Conservation (phyloP, 2,797 vertebrate species). For the Falco biarmicus region DNA sequence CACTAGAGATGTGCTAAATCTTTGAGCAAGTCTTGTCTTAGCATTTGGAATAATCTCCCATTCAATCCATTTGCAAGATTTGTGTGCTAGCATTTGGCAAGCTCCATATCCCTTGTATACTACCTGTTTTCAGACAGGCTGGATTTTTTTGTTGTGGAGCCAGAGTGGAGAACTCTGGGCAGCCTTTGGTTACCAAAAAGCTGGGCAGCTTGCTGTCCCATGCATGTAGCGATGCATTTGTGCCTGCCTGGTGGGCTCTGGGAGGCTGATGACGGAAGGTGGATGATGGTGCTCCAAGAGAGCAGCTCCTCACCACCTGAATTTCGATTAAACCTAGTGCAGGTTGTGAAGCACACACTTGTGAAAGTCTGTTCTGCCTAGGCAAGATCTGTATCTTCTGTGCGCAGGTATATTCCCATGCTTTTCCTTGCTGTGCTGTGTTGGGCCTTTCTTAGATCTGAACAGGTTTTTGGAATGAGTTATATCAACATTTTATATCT, state of each 20-base stretch:
- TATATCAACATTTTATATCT: background rate
- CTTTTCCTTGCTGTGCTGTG: background rate
- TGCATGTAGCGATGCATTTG: rapidly evolving
- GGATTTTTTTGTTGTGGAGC: background rate
- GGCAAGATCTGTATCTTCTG: too few species aligned
- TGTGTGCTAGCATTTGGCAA: background rate
- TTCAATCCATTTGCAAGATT: background rate
- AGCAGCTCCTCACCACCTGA: background rate
- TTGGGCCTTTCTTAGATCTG: background rate
- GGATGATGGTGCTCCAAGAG: background rate
- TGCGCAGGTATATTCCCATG: background rate
- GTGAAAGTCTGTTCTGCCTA: background rate
- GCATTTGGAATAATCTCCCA: background rate
- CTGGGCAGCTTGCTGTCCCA: rapidly evolving
- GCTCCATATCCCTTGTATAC: background rate
- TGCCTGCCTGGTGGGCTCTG: background rate
- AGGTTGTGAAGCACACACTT: background rate
- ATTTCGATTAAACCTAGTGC: background rate
- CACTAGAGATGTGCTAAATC: background rate
- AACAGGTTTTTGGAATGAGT: background rate
- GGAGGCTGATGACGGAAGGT: background rate
- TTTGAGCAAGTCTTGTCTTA: background rate
- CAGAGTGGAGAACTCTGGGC: background rate
- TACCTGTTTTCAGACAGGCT: background rate
- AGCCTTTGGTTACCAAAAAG: background rate